Percentiles rank a stretch among this genome's conserved stretches.
These are phyloP conservation scores for Cheilosia pagana DNA, from an alignment of 2,888 invertebrate species.

Conservation along the genomic window DNA sequence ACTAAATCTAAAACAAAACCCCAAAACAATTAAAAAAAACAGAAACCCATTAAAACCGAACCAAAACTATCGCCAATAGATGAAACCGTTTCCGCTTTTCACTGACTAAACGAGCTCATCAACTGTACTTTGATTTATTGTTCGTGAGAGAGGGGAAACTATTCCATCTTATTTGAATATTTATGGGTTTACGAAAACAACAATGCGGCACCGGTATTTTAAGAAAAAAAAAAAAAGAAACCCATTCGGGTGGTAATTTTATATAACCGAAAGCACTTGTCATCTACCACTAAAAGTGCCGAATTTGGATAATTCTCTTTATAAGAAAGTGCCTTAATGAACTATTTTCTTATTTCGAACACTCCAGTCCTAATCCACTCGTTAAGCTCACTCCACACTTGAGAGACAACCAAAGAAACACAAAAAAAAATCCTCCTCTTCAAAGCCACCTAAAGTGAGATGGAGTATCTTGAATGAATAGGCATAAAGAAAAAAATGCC, in stretches of 20 bases:
- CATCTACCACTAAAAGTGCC: constrained; percentile 17
- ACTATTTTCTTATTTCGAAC: constrained; percentile 4
- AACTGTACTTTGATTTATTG: constrained; percentile 22
- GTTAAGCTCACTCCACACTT: constrained; percentile 12
- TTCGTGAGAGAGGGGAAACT: neutral
- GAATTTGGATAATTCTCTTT: neutral
- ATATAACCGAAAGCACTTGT: constrained; percentile 5
- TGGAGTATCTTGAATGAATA: constrained; percentile 36
- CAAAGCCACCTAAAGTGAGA: constrained; percentile 39
- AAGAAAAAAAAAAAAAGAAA: constrained; percentile 3
- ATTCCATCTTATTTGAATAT: constrained; percentile 28
- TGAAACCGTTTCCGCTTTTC: constrained; percentile 25
- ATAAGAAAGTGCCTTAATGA: constrained; percentile 15
- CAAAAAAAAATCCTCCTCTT: constrained; percentile 26
- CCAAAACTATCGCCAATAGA: neutral
- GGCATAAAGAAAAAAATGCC: neutral
- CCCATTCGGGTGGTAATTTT: neutral
- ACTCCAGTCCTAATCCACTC: constrained; percentile 34
- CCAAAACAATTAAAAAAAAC: constrained; percentile 23
- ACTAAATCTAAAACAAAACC: neutral
- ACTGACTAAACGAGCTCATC: constrained; percentile 4
- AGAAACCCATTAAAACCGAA: neutral
- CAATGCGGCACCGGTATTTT: neutral
- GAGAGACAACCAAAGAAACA: neutral
- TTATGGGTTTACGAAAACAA: neutral